Percentiles rank a stretch among this genome's conserved stretches.
Conservation (phyloP, 2,888 invertebrate species). For the Notocelia uddmanniana region DNA sequence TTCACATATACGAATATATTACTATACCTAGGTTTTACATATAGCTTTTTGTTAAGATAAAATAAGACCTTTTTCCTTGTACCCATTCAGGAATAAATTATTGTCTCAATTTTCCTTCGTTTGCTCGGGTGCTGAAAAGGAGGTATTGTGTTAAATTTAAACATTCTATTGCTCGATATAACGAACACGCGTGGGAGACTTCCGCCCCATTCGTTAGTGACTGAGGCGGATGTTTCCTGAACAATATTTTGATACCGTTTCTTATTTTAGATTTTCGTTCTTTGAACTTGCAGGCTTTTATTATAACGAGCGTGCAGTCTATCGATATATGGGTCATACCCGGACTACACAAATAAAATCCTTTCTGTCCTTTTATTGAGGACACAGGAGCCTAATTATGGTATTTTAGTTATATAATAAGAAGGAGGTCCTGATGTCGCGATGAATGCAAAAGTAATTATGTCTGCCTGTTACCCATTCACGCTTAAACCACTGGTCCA, state of each 20-base stretch:
- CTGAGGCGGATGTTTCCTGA: constrained; percentile 14
- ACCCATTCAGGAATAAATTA: constrained; percentile 65
- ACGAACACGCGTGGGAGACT: constrained; percentile 24
- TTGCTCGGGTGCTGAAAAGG: constrained; percentile 53
- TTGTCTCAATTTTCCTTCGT: constrained; percentile 56
- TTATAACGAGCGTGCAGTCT: neutral
- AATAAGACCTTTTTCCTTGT: constrained; percentile 55
- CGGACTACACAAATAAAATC: neutral
- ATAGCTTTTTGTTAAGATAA: constrained; percentile 4
- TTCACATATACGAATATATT: too few relatives aligned
- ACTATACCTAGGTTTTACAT: too few relatives aligned
- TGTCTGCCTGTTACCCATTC: too few relatives aligned
- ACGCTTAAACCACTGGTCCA: too few relatives aligned
- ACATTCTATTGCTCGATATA: constrained; percentile 11
- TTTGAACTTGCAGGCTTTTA: neutral
- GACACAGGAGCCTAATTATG: too few relatives aligned
- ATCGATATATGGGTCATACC: neutral
- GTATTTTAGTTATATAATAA: too few relatives aligned
- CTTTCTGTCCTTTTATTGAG: too few relatives aligned
- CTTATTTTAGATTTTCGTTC: neutral
- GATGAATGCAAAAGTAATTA: too few relatives aligned
- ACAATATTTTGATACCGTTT: constrained; percentile 25
- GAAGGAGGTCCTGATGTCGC: too few relatives aligned
- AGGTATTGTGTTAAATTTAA: constrained; percentile 25
- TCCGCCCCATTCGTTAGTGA: constrained; percentile 27